Conservation (phyloP, 1,140 invertebrate genomes). For the Elymnias hypermnestra region DNA sequence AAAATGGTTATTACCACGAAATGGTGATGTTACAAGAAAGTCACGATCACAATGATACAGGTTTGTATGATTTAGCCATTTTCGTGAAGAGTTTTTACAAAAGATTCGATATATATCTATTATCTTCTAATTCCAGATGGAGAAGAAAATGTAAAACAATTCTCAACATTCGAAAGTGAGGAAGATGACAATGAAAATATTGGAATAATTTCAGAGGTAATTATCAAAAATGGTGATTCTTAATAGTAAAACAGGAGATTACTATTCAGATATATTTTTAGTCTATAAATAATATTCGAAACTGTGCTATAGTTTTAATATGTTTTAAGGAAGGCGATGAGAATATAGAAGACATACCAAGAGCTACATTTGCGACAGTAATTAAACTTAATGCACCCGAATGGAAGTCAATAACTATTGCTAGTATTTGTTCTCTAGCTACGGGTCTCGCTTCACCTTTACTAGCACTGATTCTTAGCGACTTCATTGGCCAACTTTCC, state of each 20-base stretch:
- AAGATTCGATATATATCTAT: not conserved
- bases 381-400: slow-evolving; percentile 83
- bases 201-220: slow-evolving; percentile 26
- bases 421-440: slow-evolving; percentile 80
- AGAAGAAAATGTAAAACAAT: slow-evolving; percentile 23
- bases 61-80: slow-evolving; percentile 5
- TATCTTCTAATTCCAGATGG: not conserved
- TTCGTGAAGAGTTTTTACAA: not conserved
- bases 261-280: too few species aligned
- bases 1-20: slow-evolving; percentile 85
- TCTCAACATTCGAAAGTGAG: slow-evolving; percentile 36
- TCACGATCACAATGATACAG: slow-evolving; percentile 29
- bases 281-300: not conserved
- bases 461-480: slow-evolving; percentile 87
- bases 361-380: slow-evolving; percentile 72
- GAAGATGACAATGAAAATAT: slow-evolving; percentile 47
- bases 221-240: too few species aligned
- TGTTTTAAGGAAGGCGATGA: slow-evolving; percentile 18
- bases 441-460: slow-evolving; percentile 85
- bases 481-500: slow-evolving; percentile 82
- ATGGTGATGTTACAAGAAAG: slow-evolving; percentile 78
- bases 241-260: not conserved
- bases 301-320: not conserved
- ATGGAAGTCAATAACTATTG: slow-evolving; percentile 83
- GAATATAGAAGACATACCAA: slow-evolving; percentile 10